Evolutionary conservation across 1,140 invertebrate species (phyloP), one percentile per base, ranked within the genome.

Genomic region (Nymphalis io): DNA sequence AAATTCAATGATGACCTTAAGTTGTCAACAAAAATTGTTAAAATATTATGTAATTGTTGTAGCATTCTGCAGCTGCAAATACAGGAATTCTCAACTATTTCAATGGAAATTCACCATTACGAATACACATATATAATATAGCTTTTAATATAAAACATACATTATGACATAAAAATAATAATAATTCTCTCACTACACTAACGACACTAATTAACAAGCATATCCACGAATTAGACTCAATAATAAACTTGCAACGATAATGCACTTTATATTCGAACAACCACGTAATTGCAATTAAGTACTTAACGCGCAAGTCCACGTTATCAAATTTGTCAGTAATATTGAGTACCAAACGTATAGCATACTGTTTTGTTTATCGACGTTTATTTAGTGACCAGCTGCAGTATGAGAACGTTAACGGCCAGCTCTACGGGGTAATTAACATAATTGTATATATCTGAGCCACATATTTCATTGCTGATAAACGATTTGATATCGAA

Each of bases 371-470:
- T 55, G 23, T 55, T 55, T 55, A 13, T 23, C 23, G 5, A 3
- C 21, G 46, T 51, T 46, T 51, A 51, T 51, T 55, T 15, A 15
- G 51, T 55, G 20, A 55, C 51, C 51, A 55, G 20, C 51, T 55
- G 51, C 51, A 33, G 27, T 33, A 3, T 8, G n/a, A 53, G 12
- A n/a, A 27, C 51, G 0, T 55, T 55, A 55, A 55, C 51, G 51
- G 51, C 16, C 4, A 15, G 16, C 20, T 16, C 21, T 55, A 23
- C 51, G 51, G 48, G 10, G 51, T 13, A 27, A 55, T 55, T 55
- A 55, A 55, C 51, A 55, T 55, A 55, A 55, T 55, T 55, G 51
- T 20, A 51, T 20, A 51, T 51, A 51, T 51, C 46, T 51, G 16
- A 12, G 51, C 21, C 21, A 55, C 51, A 55, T 55, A 55, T 55